Evolutionary conservation across 2,113 vertebrate genomes (phyloP).

Genomic region (Carollia perspicillata): DNA sequence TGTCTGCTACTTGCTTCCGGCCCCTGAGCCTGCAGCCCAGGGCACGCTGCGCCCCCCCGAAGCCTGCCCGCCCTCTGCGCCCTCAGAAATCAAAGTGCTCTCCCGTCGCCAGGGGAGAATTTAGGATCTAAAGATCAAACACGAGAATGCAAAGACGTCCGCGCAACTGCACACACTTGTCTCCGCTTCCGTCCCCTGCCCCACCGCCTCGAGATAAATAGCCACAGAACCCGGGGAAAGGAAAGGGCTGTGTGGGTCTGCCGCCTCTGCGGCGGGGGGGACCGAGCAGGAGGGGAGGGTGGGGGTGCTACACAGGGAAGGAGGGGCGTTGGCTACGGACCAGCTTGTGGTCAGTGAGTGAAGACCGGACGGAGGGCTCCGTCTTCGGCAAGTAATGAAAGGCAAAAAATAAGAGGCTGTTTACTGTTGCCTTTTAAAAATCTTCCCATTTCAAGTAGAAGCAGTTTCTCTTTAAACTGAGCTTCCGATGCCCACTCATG

Average conservation of each 20-base stretch:
- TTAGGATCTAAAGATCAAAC: neutral
- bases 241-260: neutral
- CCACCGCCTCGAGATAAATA: neutral
- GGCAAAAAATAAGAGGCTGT: too few species aligned
- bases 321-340: fast-evolving
- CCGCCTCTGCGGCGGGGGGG: neutral
- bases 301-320: neutral
- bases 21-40: fast-evolving
- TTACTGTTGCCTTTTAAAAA: neutral
- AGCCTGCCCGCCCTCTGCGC: neutral
- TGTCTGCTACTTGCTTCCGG: neutral
- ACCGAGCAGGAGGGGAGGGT: neutral
- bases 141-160: neutral
- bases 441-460: neutral
- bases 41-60: fast-evolving
- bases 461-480: neutral
- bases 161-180: neutral
- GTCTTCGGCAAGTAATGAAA: too few species aligned
- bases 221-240: neutral
- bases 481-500: neutral
- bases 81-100: neutral
- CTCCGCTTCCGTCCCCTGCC: neutral
- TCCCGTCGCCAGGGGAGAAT: neutral
- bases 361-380: neutral
- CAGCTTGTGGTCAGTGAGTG: neutral